Evolutionary conservation across 1,140 invertebrate species (phyloP).

Genomic region (Formica selysi): DNA sequence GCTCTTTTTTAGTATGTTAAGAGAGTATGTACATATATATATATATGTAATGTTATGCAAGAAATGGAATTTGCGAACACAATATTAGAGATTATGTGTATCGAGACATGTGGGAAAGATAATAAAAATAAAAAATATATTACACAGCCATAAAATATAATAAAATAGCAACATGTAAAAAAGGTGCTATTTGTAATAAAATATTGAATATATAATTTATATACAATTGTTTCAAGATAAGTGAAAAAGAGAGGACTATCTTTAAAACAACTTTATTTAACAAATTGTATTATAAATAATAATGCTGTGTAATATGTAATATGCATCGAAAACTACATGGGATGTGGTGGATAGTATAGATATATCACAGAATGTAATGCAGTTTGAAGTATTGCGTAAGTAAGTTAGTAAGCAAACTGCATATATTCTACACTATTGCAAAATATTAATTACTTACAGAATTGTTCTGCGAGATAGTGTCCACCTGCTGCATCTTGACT

Average conservation of each 20-base stretch:
- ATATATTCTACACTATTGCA: conserved; percentile 60
- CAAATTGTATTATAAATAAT: conserved; percentile 3
- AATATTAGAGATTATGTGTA: conserved; percentile 1
- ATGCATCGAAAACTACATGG: conserved; percentile 49
- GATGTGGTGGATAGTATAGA: background rate
- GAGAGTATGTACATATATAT: conserved; percentile 3
- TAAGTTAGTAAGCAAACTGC: conserved; percentile 75
- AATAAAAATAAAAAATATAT: conserved; percentile 45
- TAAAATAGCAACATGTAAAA: conserved; percentile 20
- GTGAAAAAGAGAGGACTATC: background rate
- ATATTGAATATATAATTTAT: conserved; percentile 39
- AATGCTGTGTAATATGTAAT: conserved; percentile 56
- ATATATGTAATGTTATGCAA: conserved; percentile 41
- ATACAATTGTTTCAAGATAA: conserved; percentile 47
- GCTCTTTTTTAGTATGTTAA: conserved; percentile 64
- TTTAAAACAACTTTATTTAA: background rate
- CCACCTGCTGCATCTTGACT: conserved; percentile 88
- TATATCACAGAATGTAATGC: conserved; percentile 55
- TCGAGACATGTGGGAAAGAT: background rate
- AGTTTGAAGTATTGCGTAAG: conserved; percentile 71
- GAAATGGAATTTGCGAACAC: conserved; percentile 39
- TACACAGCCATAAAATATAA: conserved; percentile 21
- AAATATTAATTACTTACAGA: conserved; percentile 84
- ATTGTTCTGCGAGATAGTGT: conserved; percentile 87
- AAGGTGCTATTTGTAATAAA: background rate